These are phyloP conservation scores for Catalaphyllia jardinei DNA, from an alignment of 64 coral and sea anemone species.

Conservation along the genomic window DNA sequence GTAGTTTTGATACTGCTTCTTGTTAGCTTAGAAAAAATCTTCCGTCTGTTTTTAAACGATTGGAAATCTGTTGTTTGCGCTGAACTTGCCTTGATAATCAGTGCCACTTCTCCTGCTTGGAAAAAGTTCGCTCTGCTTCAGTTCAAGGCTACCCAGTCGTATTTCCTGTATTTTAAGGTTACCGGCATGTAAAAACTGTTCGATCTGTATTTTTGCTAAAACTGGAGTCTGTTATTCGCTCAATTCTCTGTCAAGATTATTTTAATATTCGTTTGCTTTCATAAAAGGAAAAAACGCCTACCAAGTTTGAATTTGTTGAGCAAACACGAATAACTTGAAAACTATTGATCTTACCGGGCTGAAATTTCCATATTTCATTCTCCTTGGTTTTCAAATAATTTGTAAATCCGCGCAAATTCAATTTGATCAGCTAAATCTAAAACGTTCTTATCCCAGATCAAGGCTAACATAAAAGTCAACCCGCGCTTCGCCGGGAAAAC, in stretches of 20 bases:
- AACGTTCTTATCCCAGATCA: not conserved
- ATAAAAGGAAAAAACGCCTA: not conserved
- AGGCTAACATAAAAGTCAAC: not conserved
- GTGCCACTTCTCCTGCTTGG: too few relatives aligned
- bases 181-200: not conserved
- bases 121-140: too few relatives aligned
- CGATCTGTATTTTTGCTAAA: not conserved
- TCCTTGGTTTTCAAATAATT: not conserved
- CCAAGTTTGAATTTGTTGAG: not conserved
- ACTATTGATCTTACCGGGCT: not conserved
- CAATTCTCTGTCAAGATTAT: not conserved
- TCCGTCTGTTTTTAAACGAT: too few relatives aligned
- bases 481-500: not conserved
- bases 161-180: not conserved
- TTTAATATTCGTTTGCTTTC: not conserved
- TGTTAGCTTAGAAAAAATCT: not conserved
- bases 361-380: not conserved
- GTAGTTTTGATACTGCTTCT: not conserved
- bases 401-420: not conserved
- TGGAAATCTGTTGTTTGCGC: too few relatives aligned
- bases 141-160: too few relatives aligned
- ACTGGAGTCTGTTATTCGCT: not conserved
- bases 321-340: not conserved
- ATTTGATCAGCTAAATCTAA: not conserved
- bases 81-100: too few relatives aligned